A percentile compares a stretch with the other conserved stretches of the same genome.
These are phyloP conservation scores for Ectemnius continuus DNA, from an alignment of 2,888 invertebrate species.

Conservation along the genomic window DNA sequence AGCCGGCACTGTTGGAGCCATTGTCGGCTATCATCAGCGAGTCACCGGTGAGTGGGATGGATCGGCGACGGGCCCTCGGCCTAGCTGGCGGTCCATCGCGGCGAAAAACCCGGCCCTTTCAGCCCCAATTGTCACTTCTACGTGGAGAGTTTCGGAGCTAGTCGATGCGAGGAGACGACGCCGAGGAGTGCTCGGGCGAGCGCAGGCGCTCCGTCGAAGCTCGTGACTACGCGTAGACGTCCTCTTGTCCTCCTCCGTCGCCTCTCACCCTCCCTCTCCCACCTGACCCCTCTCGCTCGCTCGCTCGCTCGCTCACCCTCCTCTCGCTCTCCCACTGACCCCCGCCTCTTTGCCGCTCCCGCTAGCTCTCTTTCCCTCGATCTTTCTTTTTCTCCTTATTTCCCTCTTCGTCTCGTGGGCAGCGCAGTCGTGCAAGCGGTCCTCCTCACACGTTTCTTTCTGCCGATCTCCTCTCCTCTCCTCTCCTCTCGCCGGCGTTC, in stretches of 20 bases:
- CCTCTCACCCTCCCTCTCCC: constrained; percentile 15
- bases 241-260: constrained; percentile 35
- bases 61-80: constrained; percentile 35
- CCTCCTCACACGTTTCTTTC: constrained; percentile 8
- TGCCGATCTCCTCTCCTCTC: constrained; percentile 31
- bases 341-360: neutral
- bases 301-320: neutral
- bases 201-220: constrained; percentile 64
- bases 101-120: constrained; percentile 51
- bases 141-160: constrained; percentile 40
- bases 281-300: constrained; percentile 16
- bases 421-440: no score
- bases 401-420: constrained; percentile 12
- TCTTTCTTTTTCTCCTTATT: neutral
- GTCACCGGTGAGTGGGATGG: constrained; percentile 45
- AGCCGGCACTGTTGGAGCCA: neutral
- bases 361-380: neutral
- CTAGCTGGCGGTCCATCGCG: constrained; percentile 51
- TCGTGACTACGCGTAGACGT: constrained; percentile 54
- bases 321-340: neutral
- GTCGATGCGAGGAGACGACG: constrained; percentile 54
- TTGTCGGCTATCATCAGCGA: constrained; percentile 24
- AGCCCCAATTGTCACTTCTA: constrained; percentile 50
- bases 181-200: constrained; percentile 50
- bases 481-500: constrained; percentile 30